These are phyloP conservation scores for Crax fasciolata DNA, from an alignment of 2,797 vertebrate genomes.

Conservation along the genomic window DNA sequence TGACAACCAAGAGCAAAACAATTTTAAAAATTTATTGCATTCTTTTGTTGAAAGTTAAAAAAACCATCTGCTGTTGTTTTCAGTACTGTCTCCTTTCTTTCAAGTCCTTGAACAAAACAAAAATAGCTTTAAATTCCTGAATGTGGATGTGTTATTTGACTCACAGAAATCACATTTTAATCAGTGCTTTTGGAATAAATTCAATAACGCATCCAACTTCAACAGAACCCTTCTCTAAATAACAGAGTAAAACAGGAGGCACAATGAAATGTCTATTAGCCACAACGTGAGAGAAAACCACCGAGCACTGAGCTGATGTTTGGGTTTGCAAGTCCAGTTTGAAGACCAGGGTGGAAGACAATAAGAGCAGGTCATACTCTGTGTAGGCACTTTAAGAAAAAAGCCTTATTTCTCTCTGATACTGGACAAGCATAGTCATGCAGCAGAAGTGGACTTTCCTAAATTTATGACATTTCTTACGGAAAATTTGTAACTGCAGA, in stretches of 20 bases:
- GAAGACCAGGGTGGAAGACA: background rate
- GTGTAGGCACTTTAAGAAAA: background rate
- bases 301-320: background rate
- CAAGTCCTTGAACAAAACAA: background rate
- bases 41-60: background rate
- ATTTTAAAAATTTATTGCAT: background rate
- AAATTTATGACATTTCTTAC: background rate
- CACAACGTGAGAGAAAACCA: background rate
- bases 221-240: background rate
- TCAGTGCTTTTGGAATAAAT: background rate
- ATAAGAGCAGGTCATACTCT: background rate
- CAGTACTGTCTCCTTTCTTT: background rate
- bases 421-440: background rate
- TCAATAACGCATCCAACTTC: background rate
- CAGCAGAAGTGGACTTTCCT: background rate
- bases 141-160: background rate
- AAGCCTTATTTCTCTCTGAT: background rate
- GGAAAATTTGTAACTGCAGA: background rate
- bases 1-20: background rate
- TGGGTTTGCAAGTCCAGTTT: background rate
- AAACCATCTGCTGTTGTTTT: background rate
- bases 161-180: background rate
- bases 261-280: background rate
- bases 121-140: background rate
- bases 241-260: background rate